Evolutionary conservation across 1,140 invertebrate species (phyloP).

Genomic region (Eubasilissa regina): DNA sequence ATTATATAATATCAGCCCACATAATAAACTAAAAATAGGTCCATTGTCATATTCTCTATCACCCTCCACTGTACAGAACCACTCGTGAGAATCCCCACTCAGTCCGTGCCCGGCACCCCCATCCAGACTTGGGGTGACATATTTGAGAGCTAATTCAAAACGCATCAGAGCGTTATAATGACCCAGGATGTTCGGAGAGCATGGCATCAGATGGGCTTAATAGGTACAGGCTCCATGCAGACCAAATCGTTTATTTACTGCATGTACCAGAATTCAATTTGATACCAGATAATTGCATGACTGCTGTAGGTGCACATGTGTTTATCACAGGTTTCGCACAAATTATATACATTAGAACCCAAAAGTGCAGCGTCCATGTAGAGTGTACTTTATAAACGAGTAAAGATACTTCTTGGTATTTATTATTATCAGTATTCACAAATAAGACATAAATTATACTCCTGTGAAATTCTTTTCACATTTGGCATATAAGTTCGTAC

Average conservation of each 20-base stretch:
- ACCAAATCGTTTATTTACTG: neutral
- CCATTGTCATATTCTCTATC: no score
- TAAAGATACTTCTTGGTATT: no score
- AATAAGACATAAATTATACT: no score
- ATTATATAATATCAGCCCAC: no score
- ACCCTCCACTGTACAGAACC: no score
- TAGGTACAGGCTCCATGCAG: neutral
- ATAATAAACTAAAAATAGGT: no score
- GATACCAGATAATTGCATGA: slow-evolving; percentile 9
- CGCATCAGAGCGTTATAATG: slow-evolving; percentile 16
- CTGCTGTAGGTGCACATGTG: neutral
- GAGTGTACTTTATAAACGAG: no score
- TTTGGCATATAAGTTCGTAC: no score
- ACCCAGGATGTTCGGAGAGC: neutral
- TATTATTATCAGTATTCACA: no score
- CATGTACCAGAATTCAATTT: neutral
- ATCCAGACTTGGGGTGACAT: slow-evolving; percentile 9
- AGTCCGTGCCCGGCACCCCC: no score
- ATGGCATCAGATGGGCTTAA: slow-evolving; percentile 14
- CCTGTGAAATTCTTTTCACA: no score
- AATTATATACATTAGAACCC: neutral
- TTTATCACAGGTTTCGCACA: neutral
- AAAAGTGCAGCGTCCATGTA: neutral
- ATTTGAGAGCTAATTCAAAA: slow-evolving; percentile 16
- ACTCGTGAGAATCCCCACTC: no score